phyloP scores from a whole-genome alignment of 2,888 invertebrate species.

The Steromphala cineraria region DNA sequence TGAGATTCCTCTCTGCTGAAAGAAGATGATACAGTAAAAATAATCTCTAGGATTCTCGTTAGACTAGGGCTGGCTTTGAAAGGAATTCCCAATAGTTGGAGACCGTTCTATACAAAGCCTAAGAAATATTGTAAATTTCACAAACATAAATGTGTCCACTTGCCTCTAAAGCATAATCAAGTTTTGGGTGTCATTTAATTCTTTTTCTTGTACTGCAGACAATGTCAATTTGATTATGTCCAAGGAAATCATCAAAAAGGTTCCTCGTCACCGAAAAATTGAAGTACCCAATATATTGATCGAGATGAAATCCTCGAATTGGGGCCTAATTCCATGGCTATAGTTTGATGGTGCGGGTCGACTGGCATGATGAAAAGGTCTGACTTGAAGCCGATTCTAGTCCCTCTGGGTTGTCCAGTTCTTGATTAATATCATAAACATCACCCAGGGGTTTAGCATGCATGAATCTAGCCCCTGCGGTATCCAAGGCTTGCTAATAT shows the following conservation, averaged over 20 bases:
- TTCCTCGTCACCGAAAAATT: neutral
- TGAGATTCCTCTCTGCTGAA: no score
- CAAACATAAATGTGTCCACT: no score
- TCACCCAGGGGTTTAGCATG: slow-evolving; percentile 12
- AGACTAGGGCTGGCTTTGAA: no score
- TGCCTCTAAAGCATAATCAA: neutral
- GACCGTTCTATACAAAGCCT: no score
- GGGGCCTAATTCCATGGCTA: neutral
- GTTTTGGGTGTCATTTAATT: neutral
- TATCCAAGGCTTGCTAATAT: slow-evolving; percentile 17
- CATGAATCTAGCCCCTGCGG: slow-evolving; percentile 7
- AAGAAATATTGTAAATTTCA: no score
- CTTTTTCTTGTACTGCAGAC: neutral
- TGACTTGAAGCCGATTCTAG: slow-evolving; percentile 2
- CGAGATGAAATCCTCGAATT: neutral
- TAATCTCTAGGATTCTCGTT: no score
- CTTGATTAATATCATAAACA: slow-evolving; percentile 21
- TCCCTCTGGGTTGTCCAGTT: slow-evolving; percentile 1
- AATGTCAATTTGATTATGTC: neutral
- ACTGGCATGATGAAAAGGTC: slow-evolving; percentile 11
- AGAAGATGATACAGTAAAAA: no score
- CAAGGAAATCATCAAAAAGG: neutral
- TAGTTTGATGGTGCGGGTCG: slow-evolving; percentile 9
- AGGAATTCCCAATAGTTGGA: no score
- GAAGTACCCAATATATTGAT: neutral